Base-by-base conservation (phyloP, 2,113 vertebrate species). In the Camelus dromedarius region DNA sequence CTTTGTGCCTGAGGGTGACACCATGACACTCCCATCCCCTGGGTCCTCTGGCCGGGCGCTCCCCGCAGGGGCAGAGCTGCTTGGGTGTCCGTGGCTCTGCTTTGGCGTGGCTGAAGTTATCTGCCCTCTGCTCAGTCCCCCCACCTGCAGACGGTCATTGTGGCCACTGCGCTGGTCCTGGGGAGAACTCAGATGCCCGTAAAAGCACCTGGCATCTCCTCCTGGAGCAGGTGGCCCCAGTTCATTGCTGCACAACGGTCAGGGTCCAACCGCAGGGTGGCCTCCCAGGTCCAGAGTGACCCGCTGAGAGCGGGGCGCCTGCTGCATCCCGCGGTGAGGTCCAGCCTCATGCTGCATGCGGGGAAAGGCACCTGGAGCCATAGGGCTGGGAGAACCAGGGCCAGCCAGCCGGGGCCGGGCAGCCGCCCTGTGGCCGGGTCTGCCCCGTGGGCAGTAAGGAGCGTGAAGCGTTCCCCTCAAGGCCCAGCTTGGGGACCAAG, bases 361-460 rank as follows among this genome's bases (percentile, higher is more conserved):
- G 26, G 42, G n/a, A 16, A 54, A 19, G 12, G 2, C 2, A 9
- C 60, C 30, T 8, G 26, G 52, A 30, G 35, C 56, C 30, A 26
- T 19, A 28, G 1, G 20, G 5, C 14, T 24, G 10, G 64, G 35
- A 20, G 22, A 22, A 1, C 42, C 42, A 28, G 72, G 15, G 32
- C 14, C 0, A 1, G 30, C 54, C 66, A 38, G 18, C 58, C 3
- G 0, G 8, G n/a, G 15, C 8, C 9, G 11, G 5, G 24, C 60
- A 0, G n/a, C 5, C 3, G 22, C 64, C n/a, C 62, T 4, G 4
- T 0, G 6, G n/a, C 8, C 14, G 0, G 30, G 4, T 35, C 12
- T 14, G 42, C 35, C 8, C 0, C 0, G 0, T 2, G 8, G 22
- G n/a, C 19, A 1, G 19, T 5, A 0, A 1, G 18, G 35, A 0